Conservation (phyloP, 2,888 invertebrate genomes). For the Lysandra coridon region DNA sequence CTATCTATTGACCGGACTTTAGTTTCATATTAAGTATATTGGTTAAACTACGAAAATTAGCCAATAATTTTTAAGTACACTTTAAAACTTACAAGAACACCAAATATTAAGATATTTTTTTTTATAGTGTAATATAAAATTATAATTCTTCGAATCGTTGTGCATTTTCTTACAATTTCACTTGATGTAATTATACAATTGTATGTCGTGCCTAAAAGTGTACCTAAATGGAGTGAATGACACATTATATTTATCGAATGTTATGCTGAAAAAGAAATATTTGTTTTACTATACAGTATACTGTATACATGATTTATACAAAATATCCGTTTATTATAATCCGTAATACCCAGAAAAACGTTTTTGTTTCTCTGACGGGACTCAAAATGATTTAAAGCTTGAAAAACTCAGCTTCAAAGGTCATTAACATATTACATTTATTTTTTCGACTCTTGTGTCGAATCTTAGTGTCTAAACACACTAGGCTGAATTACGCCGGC, state of each 20-base stretch:
- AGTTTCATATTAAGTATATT: background rate
- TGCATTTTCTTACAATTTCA: conserved; percentile 13
- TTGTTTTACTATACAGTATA: too few species aligned
- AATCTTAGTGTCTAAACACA: background rate
- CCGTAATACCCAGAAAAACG: too few species aligned
- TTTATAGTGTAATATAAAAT: background rate
- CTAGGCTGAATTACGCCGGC: too few species aligned
- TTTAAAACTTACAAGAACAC: background rate
- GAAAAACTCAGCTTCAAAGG: too few species aligned
- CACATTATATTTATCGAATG: conserved; percentile 1
- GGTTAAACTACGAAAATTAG: background rate
- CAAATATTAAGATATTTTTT: background rate
- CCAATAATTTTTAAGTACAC: background rate
- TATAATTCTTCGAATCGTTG: background rate
- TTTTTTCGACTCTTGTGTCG: background rate
- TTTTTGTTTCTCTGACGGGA: too few species aligned
- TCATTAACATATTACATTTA: too few species aligned
- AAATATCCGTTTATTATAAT: too few species aligned
- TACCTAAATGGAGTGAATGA: conserved; percentile 4
- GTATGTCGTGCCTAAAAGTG: conserved; percentile 26
- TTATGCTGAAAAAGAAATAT: background rate
- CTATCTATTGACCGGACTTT: background rate
- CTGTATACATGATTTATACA: too few species aligned
- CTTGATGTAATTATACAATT: conserved; percentile 6
- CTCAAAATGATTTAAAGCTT: too few species aligned